phyloP scores from a whole-genome alignment of 2,113 vertebrate genomes.

The Cromileptes altivelis region DNA sequence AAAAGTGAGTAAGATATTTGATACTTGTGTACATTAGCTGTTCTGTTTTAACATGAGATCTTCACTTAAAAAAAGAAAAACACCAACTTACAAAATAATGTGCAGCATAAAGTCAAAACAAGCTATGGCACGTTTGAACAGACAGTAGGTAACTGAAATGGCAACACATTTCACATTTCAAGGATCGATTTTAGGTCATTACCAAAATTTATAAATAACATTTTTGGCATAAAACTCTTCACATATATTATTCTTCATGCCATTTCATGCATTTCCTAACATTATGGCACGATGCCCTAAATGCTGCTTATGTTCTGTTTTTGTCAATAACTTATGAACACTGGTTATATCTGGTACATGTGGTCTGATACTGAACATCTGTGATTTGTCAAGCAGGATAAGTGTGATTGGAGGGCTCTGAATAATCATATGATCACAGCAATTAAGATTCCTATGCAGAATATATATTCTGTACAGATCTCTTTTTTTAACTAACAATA shows the following conservation, averaged over 20 bases:
- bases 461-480: conserved; percentile 62
- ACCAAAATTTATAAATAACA: conserved; percentile 56
- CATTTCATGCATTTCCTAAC: conserved; percentile 62
- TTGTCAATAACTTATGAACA: conserved; percentile 27
- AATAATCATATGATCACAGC: conserved; percentile 39
- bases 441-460: conserved; percentile 50
- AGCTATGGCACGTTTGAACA: conserved; percentile 63
- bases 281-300: conserved; percentile 39
- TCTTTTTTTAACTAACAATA: conserved; percentile 53
- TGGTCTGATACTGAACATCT: conserved; percentile 26
- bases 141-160: conserved; percentile 8
- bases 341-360: conserved; percentile 21
- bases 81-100: conserved; percentile 14
- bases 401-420: conserved; percentile 2
- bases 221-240: conserved; percentile 60
- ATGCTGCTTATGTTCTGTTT: conserved; percentile 6
- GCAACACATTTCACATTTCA: conserved; percentile 29
- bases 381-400: conserved; percentile 60
- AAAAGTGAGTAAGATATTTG: conserved; percentile 16
- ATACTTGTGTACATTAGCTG: neutral
- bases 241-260: conserved; percentile 60
- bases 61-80: conserved; percentile 5
- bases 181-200: conserved; percentile 7
- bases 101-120: conserved; percentile 5
- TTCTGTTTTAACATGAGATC: conserved; percentile 19